These are phyloP conservation scores for Morpho deidamia DNA, from an alignment of 2,888 invertebrate species.

Conservation along the genomic window DNA sequence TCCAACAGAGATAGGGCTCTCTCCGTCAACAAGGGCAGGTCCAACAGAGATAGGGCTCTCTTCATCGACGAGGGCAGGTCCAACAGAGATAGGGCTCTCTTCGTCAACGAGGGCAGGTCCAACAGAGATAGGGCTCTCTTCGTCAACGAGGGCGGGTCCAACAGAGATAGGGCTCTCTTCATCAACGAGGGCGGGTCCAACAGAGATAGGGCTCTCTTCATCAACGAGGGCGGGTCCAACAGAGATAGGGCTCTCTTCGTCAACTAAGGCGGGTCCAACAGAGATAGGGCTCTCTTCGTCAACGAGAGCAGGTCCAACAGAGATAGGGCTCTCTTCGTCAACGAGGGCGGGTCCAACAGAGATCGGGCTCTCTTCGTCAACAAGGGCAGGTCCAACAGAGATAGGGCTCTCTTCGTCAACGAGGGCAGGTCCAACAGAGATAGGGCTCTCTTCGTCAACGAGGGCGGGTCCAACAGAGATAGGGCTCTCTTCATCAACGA, in stretches of 20 bases:
- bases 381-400: neutral
- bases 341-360: slow-evolving; percentile 19
- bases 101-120: slow-evolving; percentile 25
- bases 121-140: slow-evolving; percentile 7
- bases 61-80: slow-evolving; percentile 19
- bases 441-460: slow-evolving; percentile 14
- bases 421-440: slow-evolving; percentile 24
- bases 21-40: slow-evolving; percentile 15
- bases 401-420: slow-evolving; percentile 15
- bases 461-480: slow-evolving; percentile 33
- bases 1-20: slow-evolving; percentile 16
- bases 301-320: slow-evolving; percentile 25
- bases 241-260: slow-evolving; percentile 12
- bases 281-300: slow-evolving; percentile 5
- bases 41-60: slow-evolving; percentile 20
- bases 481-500: slow-evolving; percentile 21
- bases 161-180: slow-evolving; percentile 23
- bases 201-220: neutral
- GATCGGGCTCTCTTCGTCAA: slow-evolving; percentile 17
- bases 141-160: slow-evolving; percentile 18
- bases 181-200: slow-evolving; percentile 15
- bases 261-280: neutral
- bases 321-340: slow-evolving; percentile 12
- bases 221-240: slow-evolving; percentile 26
- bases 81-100: neutral